Base-by-base conservation (phyloP, 2,113 vertebrate species). In the Dromaius novaehollandiae region DNA sequence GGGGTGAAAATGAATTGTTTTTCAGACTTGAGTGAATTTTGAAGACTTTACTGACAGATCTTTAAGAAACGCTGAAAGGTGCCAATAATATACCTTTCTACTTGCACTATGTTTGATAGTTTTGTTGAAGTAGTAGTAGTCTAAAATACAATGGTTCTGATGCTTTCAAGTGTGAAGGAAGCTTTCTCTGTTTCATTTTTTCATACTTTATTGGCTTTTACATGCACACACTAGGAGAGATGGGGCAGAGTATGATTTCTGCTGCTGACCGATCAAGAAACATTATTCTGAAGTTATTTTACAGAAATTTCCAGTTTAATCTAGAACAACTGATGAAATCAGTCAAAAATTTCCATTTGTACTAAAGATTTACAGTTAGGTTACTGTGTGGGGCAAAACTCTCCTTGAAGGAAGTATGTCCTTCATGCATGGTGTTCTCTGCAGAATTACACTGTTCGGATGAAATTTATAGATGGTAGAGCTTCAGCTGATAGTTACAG, bases 21-120 rank as follows among this genome's bases (percentile, higher is more conserved):
- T 93, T 81, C 64, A 68, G 80, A 84, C 19, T 32, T 68, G 8
- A 53, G n/a, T 79, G 56, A 64, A 71, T 83, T 93, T 58, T 55
- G 88, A 46, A 76, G 90, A 82, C 26, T 21, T 93, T 78, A 74
- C 40, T 90, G 73, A 58, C 51, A 93, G 71, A 15, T 32, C 8
- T 75, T 90, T 74, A 86, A 75, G 60, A 86, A 83, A 90, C 51
- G 46, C 6, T 86, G 38, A 74, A 77, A 86, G 48, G 63, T 83
- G 2, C 20, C 60, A 63, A 17, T 46, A 90, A 38, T 26, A 8
- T 77, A 12, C 34, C 30, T 73, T 40, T 65, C 20, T 73, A 0
- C 8, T 64, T 90, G 69, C 79, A 81, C 71, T 93, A 61, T 73
- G 9, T 92, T 77, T 53, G 51, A 14, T 64, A 50, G 2, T 78